Evolutionary conservation across 53 echinoderm and acorn worm species (phyloP), one percentile per base, ranked within the genome.

Genomic region (Paelopatides confundens): DNA sequence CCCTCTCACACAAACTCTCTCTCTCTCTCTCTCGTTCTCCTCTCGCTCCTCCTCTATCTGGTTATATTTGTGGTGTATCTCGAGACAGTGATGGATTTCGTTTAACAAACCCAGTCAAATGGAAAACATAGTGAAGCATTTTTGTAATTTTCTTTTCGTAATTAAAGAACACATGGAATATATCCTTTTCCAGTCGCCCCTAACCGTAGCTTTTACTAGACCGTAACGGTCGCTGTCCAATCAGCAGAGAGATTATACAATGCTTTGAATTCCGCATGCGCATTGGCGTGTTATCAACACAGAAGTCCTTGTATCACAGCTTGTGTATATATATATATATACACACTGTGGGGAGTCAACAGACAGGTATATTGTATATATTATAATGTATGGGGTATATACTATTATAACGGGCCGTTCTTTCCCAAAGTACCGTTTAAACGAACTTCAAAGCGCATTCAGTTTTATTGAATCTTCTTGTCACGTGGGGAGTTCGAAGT

Each of bases 161-260:
- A 31, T 33, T 11, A 31, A 21, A 21, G 13, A 18, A 69, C 69
- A 31, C 34, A 69, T 31, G 34, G 69, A 33, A 69, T 33, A 18
- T 5, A 13, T 69, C 14, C 10, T 48, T 48, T 48, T 9, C 48
- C 34, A 69, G 21, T 74, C 40, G 12, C 74, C 9, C 74, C 26
- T 39, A 6, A 58, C 58, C 17, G 15, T 21, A 5, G 58, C 21
- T 31, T 27, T 46, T 74, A 74, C 74, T 11, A 74, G 46, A 74
- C 74, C 74, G 74, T 74, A n/a, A 40, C 74, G 40, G 74, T n/a
- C 74, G 27, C 74, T 39, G 74, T 74, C 74, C 74, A 74, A 74
- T 74, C 74, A 74, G 40, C 74, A 74, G 3, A 23, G 18, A 21
- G 24, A 58, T 23, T 54, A 18, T 18, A 2, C 2, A 26, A 21